Base-by-base conservation (phyloP, 1,140 invertebrate species). In the Penaeus indicus region DNA sequence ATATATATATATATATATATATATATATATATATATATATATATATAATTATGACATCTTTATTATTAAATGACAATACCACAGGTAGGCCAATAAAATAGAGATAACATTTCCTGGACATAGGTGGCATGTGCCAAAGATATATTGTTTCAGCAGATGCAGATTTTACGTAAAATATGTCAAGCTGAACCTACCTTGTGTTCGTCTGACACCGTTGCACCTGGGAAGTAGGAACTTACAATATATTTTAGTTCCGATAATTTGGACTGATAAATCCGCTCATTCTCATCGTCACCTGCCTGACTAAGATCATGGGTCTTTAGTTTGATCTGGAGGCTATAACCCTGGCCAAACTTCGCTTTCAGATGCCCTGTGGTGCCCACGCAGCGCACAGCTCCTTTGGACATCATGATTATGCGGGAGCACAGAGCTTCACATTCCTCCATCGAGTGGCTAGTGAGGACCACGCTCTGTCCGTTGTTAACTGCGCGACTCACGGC, bases 361-460 rank as follows among this genome's bases (percentile, higher is more conserved):
- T 93, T 93, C n/a, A 93, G 87, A 82, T 92, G 93, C 78, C 94
- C 93, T 38, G 92, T 92, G 85, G 92, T 93, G 16, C 94, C 94
- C 22, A 94, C 91, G 90, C 94, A 94, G 69, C 93, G 92, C 90
- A 94, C 94, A 27, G 91, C 91, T 16, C 94, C 94, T 90, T 94
- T 94, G 27, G 94, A 94, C 94, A 93, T 93, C 25, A 93, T 93
- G 63, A 92, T 92, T 32, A 93, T 81, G 67, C 92, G 90, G 27
- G 92, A 92, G 79, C 93, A 93, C 11, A 93, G 90, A 27, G 92
- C 92, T 79, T 93, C 92, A 89, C 92, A 93, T 90, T 93, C 92
- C 83, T 93, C 92, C 92, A 92, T 92, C 32, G 90, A 91, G 89
- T 92, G 92, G 4, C 91, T 92, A 16, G 92, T 92, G 19, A 90